These are phyloP conservation scores for Chironomus striatipennis DNA, from an alignment of 1,140 invertebrate genomes.

Conservation along the genomic window DNA sequence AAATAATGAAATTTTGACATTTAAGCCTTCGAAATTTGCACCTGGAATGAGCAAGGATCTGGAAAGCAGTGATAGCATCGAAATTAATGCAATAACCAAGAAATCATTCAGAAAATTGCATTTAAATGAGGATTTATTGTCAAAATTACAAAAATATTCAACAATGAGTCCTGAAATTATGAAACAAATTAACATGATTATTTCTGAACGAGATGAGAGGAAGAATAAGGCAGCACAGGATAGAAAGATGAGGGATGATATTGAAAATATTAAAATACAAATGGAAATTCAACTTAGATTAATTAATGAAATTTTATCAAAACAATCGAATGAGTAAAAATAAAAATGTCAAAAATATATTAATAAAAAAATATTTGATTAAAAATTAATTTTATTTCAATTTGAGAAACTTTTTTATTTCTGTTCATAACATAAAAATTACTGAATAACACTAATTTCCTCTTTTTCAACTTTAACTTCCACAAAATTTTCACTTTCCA, in stretches of 20 bases:
- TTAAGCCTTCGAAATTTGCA: neutral
- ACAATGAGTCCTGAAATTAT: neutral
- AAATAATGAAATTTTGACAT: conserved; percentile 16
- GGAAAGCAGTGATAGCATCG: neutral
- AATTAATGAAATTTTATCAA: neutral
- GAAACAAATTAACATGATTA: neutral
- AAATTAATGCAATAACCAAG: neutral
- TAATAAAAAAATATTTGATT: too few species aligned
- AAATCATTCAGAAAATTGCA: neutral
- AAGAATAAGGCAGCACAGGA: neutral
- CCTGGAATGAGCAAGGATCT: neutral
- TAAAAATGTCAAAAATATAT: neutral
- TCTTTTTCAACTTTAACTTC: neutral
- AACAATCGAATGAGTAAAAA: neutral
- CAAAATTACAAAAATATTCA: conserved; percentile 15
- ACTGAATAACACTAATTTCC: neutral
- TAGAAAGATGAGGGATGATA: neutral
- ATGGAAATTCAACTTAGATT: neutral
- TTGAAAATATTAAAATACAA: neutral
- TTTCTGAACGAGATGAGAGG: neutral
- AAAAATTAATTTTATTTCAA: too few species aligned
- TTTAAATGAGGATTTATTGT: neutral
- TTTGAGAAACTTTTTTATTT: neutral
- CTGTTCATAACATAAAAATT: neutral
- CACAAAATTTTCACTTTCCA: neutral